phyloP scores from a whole-genome alignment of 2,888 invertebrate species.

The Caradrina kadenii region DNA sequence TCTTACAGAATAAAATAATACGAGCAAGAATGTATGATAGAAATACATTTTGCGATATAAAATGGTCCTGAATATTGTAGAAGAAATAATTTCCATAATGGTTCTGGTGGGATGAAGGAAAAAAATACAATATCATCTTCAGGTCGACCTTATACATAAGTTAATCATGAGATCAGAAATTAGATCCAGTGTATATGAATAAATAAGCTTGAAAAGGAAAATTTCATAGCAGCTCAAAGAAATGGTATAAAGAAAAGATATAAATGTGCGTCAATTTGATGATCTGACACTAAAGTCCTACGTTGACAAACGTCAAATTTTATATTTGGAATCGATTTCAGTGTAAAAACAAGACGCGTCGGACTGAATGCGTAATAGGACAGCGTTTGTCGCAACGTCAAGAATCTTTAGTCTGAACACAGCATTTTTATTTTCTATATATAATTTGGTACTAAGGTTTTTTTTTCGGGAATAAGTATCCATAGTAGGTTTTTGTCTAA shows the following conservation, averaged over 20 bases:
- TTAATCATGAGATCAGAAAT: conserved; percentile 34
- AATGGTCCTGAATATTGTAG: conserved; percentile 33
- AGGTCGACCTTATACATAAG: conserved; percentile 8
- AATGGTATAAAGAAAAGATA: not conserved
- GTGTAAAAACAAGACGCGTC: conserved; percentile 4
- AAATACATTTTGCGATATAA: conserved; percentile 27
- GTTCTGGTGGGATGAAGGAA: conserved; percentile 4
- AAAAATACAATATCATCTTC: conserved; percentile 16
- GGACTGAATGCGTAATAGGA: conserved; percentile 28
- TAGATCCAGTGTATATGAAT: conserved; percentile 16
- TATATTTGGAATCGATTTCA: conserved; percentile 30
- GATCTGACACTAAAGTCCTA: conserved; percentile 11
- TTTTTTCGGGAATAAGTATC: too few relatives aligned
- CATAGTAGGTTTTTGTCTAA: too few relatives aligned
- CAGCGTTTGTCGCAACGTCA: conserved; percentile 4
- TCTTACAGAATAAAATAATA: conserved; percentile 6
- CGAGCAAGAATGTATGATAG: conserved; percentile 10
- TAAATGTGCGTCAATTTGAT: conserved; percentile 28
- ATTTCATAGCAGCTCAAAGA: too few relatives aligned
- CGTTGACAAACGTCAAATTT: conserved; percentile 30
- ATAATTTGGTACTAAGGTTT: too few relatives aligned
- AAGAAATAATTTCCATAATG: conserved; percentile 25
- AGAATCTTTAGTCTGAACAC: not conserved
- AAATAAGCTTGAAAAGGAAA: too few relatives aligned
- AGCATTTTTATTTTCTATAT: not conserved